phyloP scores from a whole-genome alignment of 2,797 vertebrate species.

The Phylloscopus collybita region DNA sequence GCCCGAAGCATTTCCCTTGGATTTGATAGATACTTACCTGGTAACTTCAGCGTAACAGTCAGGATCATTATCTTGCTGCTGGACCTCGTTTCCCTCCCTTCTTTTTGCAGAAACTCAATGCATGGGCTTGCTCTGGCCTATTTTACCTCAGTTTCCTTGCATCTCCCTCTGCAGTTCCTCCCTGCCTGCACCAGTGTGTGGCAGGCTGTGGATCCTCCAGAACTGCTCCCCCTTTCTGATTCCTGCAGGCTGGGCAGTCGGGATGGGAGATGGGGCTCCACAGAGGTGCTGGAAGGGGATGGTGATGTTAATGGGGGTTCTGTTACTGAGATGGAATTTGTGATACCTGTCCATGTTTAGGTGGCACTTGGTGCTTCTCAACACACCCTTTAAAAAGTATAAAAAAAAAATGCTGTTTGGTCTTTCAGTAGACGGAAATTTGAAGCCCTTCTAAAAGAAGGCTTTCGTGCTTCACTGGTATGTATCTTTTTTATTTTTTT shows the following conservation, averaged over 20 bases:
- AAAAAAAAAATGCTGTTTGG: not conserved
- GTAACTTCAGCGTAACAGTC: not conserved
- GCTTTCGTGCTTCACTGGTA: not conserved
- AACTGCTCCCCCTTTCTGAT: not conserved
- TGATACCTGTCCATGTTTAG: rapidly evolving
- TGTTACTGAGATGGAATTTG: too few relatives aligned
- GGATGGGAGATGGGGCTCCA: not conserved
- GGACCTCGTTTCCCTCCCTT: not conserved
- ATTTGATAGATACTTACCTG: not conserved
- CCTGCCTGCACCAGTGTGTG: not conserved
- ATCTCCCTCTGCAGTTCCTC: not conserved
- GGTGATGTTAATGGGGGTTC: not conserved
- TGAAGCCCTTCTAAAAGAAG: not conserved
- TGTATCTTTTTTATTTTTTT: rapidly evolving
- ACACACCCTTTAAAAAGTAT: not conserved
- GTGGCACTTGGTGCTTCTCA: not conserved
- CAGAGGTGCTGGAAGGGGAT: rapidly evolving
- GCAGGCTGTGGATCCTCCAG: not conserved
- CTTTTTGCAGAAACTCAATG: not conserved
- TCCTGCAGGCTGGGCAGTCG: rapidly evolving
- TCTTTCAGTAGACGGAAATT: not conserved
- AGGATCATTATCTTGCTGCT: not conserved
- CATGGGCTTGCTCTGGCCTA: not conserved
- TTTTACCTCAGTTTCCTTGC: not conserved
- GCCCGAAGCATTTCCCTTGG: not conserved